A percentile compares a stretch with the other conserved stretches of the same genome.
Conservation (phyloP, 1,140 invertebrate species). For the Hyles euphorbiae region DNA sequence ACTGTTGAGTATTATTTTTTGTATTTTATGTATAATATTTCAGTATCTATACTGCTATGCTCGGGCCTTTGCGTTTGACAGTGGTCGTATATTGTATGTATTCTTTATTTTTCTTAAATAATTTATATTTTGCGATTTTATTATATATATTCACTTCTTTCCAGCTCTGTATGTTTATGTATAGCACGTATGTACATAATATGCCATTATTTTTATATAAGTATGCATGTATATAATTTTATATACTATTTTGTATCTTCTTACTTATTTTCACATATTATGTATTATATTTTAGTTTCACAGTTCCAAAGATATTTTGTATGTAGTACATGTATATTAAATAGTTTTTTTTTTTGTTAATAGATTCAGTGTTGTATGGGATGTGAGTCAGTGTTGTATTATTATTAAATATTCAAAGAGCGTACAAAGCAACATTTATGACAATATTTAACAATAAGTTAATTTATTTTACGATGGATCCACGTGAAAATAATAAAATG, state of each 20-base stretch:
- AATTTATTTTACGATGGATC: constrained; percentile 12
- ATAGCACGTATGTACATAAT: constrained; percentile 1
- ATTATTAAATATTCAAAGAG: not conserved
- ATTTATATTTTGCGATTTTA: not conserved
- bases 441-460: constrained; percentile 7
- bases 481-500: constrained; percentile 13
- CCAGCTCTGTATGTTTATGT: not conserved
- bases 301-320: constrained; percentile 22
- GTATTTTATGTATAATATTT: constrained; percentile 5
- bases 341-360: constrained; percentile 1
- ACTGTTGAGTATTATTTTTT: not conserved
- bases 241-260: constrained; percentile 21
- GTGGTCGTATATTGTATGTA: not conserved
- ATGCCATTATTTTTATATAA: constrained; percentile 3
- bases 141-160: not conserved
- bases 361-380: constrained; percentile 2
- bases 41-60: not conserved
- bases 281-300: constrained; percentile 17
- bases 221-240: constrained; percentile 3
- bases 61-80: too few species aligned
- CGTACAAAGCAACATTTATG: constrained; percentile 7
- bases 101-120: not conserved
- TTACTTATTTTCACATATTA: constrained; percentile 15
- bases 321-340: constrained; percentile 6
- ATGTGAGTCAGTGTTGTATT: constrained; percentile 4